Base-by-base conservation (phyloP, 2,888 invertebrate species). In the Andrena dorsata region DNA sequence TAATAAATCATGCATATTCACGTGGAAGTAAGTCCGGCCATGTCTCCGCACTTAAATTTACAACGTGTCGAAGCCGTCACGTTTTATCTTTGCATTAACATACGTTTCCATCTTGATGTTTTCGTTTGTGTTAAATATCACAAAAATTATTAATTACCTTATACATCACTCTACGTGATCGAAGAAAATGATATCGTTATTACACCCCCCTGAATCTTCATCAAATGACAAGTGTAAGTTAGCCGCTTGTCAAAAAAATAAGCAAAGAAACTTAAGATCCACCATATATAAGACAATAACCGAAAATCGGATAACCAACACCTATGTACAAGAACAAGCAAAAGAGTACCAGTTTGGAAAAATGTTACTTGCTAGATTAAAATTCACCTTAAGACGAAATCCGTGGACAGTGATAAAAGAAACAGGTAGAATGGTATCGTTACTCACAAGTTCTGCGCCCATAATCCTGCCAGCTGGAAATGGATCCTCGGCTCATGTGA, bases 401-500 rank as follows among this genome's bases (percentile, higher is more conserved):
- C 13, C 49, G 30, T 7, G 1, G n/a, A 53, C 64, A 13, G 26
- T 16, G 32, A 7, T 5, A 23, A 7, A 41, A 26, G 4, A 58
- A 60, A 60, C 5, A 53, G 3, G 56, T 10, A 56, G 56, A 56
- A 56, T 56, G 23, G 8, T 23, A 53, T 53, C 49, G 35, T 63
- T 76, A 91, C 93, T 93, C 80, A 93, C 93, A 93, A 84, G 88
- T 91, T 75, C 93, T 89, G 60, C 92, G 88, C 76, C 90, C 93
- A 86, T 92, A 91, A 71, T 91, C 90, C 83, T 90, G 91, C 90
- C 91, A 92, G 68, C 92, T 92, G 66, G 86, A 89, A 32, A 93
- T 89, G 51, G 93, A 93, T 60, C 93, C 93, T 78, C 93, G 90
- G 64, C 93, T 90, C 93, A 93, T 93, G 69, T 85, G 86, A 70